These are phyloP conservation scores for Clistopyga incitator DNA, from an alignment of 2,888 invertebrate species.

Conservation along the genomic window DNA sequence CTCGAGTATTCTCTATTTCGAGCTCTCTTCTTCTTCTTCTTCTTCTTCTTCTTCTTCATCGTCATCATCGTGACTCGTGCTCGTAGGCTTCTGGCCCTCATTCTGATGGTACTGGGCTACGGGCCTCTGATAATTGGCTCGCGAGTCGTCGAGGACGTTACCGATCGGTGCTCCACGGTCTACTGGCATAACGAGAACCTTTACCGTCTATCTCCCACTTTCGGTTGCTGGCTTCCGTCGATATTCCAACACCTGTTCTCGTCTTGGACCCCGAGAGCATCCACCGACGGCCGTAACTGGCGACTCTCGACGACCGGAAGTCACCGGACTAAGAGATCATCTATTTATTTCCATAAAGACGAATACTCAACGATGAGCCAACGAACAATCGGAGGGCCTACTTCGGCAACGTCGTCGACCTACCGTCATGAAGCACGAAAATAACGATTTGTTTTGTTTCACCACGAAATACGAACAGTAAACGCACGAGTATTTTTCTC, in stretches of 20 bases:
- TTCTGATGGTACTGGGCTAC: slow-evolving; percentile 39
- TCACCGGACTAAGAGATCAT: background rate
- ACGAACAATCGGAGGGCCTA: background rate
- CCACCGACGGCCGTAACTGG: background rate
- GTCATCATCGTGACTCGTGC: slow-evolving; percentile 33
- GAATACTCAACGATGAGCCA: background rate
- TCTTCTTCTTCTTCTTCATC: slow-evolving; percentile 23
- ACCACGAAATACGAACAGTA: too few species aligned
- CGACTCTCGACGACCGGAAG: background rate
- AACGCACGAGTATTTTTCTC: background rate
- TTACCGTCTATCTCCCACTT: background rate
- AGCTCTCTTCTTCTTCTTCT: background rate
- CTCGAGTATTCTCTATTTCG: slow-evolving; percentile 62
- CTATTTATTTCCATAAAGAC: background rate
- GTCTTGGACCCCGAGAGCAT: background rate
- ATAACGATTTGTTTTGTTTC: background rate
- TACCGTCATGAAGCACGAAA: background rate
- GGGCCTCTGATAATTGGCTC: slow-evolving; percentile 58
- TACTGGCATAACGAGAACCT: slow-evolving; percentile 51
- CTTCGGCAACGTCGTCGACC: background rate
- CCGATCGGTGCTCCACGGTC: slow-evolving; percentile 60
- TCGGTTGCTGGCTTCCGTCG: background rate
- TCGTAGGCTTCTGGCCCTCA: slow-evolving; percentile 41
- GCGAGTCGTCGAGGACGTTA: slow-evolving; percentile 54
- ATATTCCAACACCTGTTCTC: too few species aligned